Evolutionary conservation across 2,888 invertebrate species (phyloP), one percentile per base, ranked within the genome.

Genomic region (Orchesellides sinensis): DNA sequence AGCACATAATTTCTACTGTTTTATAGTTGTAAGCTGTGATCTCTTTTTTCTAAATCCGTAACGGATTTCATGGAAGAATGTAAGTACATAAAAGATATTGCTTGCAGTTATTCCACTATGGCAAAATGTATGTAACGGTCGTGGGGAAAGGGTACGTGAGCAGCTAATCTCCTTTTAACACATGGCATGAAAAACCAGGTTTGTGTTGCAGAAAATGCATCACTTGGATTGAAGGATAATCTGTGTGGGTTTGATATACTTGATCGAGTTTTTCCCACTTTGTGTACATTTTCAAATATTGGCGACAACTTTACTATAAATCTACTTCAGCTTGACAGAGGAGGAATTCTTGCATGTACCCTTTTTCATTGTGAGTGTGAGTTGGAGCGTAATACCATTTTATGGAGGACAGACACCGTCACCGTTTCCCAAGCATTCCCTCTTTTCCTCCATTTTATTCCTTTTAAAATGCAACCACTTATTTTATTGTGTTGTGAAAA

Each of bases 161-260:
- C 52, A 73, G 80, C 80, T 80, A 80, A 80, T 80, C 80, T 73
- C 32, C 80, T 80, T 79, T 73, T 73, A 80, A 73, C 72, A 73
- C 66, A n/a, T 72, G 66, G 65, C 78, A 54, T 40, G 59, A 70
- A 68, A 59, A 61, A 47, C 59, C 29, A 61, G 61, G 25, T 21
- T 45, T 45, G 65, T 32, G 40, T 23, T 79, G 63, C 45, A 63
- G 32, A 77, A 79, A 72, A 66, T 80, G 80, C 80, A 80, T 73
- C 73, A 80, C 59, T 40, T 49, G 32, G 79, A 73, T 63, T 80
- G 72, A 70, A 73, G 70, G 80, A 80, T 80, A 80, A 80, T 80
- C 80, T 80, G 80, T 73, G 73, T 59, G 73, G 52, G 70, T 80
- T n/a, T 80, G 80, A 80, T 80, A 65, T 59, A 80, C 32, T 80